phyloP scores from a whole-genome alignment of 2,888 invertebrate species.

The Steromphala cineraria region DNA sequence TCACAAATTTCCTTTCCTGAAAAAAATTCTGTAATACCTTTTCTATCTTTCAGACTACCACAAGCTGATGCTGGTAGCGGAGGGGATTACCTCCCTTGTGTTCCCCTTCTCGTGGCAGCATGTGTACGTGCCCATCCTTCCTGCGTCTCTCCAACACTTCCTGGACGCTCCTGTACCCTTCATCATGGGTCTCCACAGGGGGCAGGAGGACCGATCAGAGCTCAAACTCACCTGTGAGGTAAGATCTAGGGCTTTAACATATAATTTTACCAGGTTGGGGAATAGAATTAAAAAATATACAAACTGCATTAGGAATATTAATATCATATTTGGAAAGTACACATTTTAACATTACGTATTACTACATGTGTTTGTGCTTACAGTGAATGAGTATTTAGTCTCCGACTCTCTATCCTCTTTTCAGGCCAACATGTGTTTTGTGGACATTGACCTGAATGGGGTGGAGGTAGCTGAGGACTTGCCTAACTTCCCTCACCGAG shows the following conservation, averaged over 20 bases:
- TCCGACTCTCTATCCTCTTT: constrained; percentile 19
- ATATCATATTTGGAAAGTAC: too few species aligned
- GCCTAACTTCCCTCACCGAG: constrained; percentile 92
- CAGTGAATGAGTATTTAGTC: not conserved
- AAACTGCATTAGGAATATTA: too few species aligned
- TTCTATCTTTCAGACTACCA: constrained; percentile 85
- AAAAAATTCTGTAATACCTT: not conserved
- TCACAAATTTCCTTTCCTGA: too few species aligned
- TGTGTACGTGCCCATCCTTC: constrained; percentile 98
- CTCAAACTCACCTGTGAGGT: constrained; percentile 69
- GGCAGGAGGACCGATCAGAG: constrained; percentile 57
- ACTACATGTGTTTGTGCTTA: too few species aligned
- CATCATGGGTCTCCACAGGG: constrained; percentile 90
- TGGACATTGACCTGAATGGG: constrained; percentile 94
- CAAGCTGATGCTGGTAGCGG: constrained; percentile 96
- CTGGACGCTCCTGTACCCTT: constrained; percentile 99
- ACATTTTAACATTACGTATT: too few species aligned
- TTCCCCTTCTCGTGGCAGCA: constrained; percentile 99
- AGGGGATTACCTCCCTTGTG: constrained; percentile 90
- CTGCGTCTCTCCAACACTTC: constrained; percentile 87
- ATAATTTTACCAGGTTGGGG: too few species aligned
- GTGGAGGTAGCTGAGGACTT: constrained; percentile 97
- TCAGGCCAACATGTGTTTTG: constrained; percentile 83
- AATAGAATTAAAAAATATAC: too few species aligned
- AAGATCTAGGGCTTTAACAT: not conserved